phyloP scores from a whole-genome alignment of 2,113 vertebrate genomes.

The Mormoops blainvillei region DNA sequence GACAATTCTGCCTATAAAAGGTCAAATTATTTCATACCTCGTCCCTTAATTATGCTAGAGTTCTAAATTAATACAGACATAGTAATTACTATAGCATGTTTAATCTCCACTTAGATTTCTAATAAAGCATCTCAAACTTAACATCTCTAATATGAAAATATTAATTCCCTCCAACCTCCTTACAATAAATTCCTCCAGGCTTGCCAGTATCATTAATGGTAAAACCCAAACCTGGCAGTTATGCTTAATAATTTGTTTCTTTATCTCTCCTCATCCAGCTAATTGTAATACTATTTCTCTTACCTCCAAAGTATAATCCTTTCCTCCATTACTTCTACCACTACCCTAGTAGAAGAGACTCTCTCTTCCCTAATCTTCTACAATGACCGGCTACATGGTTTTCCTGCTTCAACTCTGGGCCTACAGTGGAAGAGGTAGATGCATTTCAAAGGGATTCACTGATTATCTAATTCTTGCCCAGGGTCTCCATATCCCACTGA shows the following conservation, averaged over 20 bases:
- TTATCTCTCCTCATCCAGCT: not conserved
- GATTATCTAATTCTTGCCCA: not conserved
- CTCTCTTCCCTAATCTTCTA: not conserved
- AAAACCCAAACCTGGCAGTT: not conserved
- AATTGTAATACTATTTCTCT: not conserved
- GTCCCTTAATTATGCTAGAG: not conserved
- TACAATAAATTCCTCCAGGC: not conserved
- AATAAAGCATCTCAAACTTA: not conserved
- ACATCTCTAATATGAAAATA: not conserved
- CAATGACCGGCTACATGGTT: not conserved
- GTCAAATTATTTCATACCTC: not conserved
- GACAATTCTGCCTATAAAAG: not conserved
- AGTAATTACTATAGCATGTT: not conserved
- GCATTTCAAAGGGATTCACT: not conserved
- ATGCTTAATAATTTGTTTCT: not conserved
- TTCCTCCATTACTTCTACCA: not conserved
- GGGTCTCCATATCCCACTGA: not conserved
- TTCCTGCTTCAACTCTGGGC: not conserved
- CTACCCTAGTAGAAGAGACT: not conserved
- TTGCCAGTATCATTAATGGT: not conserved
- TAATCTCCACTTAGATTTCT: not conserved
- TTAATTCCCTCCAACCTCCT: not conserved
- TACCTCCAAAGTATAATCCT: not conserved
- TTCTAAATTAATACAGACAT: not conserved
- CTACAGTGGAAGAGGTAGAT: rapidly evolving